Base-by-base conservation (phyloP, 2,113 vertebrate species). In the Bettongia penicillata region DNA sequence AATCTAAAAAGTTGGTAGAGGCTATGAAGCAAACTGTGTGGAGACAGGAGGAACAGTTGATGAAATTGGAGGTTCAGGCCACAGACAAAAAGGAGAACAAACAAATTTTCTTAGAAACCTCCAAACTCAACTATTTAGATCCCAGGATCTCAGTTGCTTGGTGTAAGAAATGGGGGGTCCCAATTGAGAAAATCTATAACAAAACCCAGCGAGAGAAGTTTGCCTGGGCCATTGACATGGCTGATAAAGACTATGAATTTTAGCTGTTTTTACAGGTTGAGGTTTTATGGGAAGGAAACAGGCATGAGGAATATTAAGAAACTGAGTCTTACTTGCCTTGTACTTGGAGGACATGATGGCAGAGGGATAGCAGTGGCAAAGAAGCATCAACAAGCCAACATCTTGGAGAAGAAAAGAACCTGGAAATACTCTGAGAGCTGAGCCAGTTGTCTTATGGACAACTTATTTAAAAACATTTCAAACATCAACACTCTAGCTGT, bases 201-300 rank as follows among this genome's bases (percentile, higher is more conserved):
- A 99, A 99, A 98, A 99, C 99, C 95, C 99, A 99, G 93, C 98
- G 99, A 95, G 99, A 99, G 98, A 99, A 99, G 98, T 99, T 99
- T 97, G 52, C 52, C 52, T 52, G 52, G 52, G 52, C 52, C 52
- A 52, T 52, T 52, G 52, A 52, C 22, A 52, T 99, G 99, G 99
- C 99, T 16, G 99, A 99, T 1, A 98, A 99, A 50, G 99, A 99
- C 98, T 99, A 98, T 92, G 99, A 99, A 97, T 99, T 99, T 99
- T 99, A 99, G 99, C 98, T 91, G 98, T 98, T 98, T 97, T 98
- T 96, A 98, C 98, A 96, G 96, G 98, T 96, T 96, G 97, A 97
- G 95, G 97, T 98, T 98, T 98, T 98, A 96, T 98, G 97, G 94
- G 97, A 97, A 98, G 98, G 98, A 98, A 97, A 98, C 98, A 98